Conservation (phyloP, 2,888 invertebrate species). For the Diaprepes abbreviatus region DNA sequence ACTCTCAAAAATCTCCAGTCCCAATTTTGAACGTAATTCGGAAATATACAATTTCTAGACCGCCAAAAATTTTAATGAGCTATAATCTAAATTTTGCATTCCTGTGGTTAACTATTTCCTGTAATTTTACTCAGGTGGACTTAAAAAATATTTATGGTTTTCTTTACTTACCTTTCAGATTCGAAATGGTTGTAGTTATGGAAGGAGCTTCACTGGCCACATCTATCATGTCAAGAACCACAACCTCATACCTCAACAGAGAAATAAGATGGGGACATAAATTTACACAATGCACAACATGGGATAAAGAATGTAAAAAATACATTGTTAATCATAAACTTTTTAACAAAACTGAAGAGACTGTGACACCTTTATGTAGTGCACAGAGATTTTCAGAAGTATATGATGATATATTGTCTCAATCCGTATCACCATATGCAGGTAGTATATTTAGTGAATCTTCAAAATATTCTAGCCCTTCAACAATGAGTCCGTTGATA, state of each 20-base stretch:
- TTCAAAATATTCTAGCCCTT: slow-evolving; percentile 46
- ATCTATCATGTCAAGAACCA: slow-evolving; percentile 78
- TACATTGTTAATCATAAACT: slow-evolving; percentile 76
- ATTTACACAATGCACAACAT: slow-evolving; percentile 71
- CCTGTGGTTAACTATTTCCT: too few species aligned
- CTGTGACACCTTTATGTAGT: slow-evolving; percentile 86
- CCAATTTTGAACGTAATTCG: too few species aligned
- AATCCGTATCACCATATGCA: slow-evolving; percentile 10
- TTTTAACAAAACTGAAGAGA: slow-evolving; percentile 76
- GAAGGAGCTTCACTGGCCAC: slow-evolving; percentile 87
- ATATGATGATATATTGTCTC: slow-evolving; percentile 59
- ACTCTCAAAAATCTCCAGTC: too few species aligned
- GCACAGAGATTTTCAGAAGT: slow-evolving; percentile 85
- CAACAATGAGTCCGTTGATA: slow-evolving; percentile 27
- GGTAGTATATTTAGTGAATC: slow-evolving; percentile 12
- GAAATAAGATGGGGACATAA: slow-evolving; percentile 90
- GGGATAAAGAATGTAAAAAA: slow-evolving; percentile 71
- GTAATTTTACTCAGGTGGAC: too few species aligned
- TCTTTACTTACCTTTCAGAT: slow-evolving; percentile 72
- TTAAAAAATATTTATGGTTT: too few species aligned
- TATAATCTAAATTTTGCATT: too few species aligned
- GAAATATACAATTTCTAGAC: too few species aligned
- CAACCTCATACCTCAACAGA: slow-evolving; percentile 83
- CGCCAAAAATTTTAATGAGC: too few species aligned
- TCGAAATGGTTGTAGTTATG: slow-evolving; percentile 85